Evolutionary conservation across 2,888 invertebrate species (phyloP).

Genomic region (Onchidella celtica): DNA sequence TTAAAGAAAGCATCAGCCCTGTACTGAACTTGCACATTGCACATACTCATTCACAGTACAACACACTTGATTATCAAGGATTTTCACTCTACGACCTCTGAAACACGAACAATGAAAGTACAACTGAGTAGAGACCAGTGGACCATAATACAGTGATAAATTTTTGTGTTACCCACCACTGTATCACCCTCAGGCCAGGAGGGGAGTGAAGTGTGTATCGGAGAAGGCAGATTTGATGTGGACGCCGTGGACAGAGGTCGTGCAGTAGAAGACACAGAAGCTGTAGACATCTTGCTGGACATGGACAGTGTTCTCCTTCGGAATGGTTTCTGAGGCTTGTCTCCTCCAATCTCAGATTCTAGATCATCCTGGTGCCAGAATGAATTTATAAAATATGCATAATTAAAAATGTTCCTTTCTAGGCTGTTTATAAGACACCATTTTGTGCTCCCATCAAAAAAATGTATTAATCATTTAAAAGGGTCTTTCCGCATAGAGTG

Average conservation of each 20-base stretch:
- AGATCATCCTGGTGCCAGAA: slow-evolving; percentile 56
- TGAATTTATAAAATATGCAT: not conserved
- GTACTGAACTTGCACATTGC: too few species aligned
- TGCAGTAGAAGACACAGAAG: slow-evolving; percentile 64
- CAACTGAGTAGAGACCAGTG: too few species aligned
- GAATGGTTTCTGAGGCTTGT: slow-evolving; percentile 60
- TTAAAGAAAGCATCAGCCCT: too few species aligned
- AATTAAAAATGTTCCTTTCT: too few species aligned
- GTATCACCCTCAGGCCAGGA: slow-evolving; percentile 57
- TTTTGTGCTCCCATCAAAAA: too few species aligned
- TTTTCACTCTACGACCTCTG: too few species aligned
- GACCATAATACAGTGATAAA: not conserved
- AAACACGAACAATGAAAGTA: too few species aligned
- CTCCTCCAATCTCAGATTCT: slow-evolving; percentile 62
- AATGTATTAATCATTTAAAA: too few species aligned
- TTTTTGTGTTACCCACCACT: slow-evolving; percentile 37
- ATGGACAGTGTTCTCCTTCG: slow-evolving; percentile 70
- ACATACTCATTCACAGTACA: too few species aligned
- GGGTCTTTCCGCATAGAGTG: too few species aligned
- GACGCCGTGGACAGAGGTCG: slow-evolving; percentile 70
- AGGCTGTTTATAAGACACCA: too few species aligned
- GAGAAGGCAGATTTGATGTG: slow-evolving; percentile 58
- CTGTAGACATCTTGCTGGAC: slow-evolving; percentile 69
- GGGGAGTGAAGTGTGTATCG: slow-evolving; percentile 53
- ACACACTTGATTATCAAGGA: too few species aligned